A percentile compares a stretch with the other conserved stretches of the same genome.
These are phyloP conservation scores for Myotis planiceps DNA, from an alignment of 2,797 vertebrate species.

Conservation along the genomic window DNA sequence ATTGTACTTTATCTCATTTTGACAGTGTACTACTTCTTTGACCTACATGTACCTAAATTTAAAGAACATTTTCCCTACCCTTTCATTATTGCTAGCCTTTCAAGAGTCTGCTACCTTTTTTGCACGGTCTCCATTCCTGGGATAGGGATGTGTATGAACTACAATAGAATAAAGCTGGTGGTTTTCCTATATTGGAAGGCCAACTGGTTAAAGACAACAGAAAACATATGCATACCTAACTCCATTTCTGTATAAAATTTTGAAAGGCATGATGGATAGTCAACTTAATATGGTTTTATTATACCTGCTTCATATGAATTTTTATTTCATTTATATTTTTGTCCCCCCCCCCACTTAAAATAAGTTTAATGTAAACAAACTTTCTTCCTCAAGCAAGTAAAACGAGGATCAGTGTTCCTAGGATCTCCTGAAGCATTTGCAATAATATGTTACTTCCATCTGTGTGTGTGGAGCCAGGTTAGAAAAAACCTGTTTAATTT, in stretches of 20 bases:
- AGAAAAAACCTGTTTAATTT: neutral
- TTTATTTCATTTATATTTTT: conserved; percentile 23
- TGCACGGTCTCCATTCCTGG: neutral
- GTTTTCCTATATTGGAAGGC: neutral
- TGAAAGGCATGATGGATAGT: neutral
- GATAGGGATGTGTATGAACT: neutral
- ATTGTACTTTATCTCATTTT: conserved; percentile 65
- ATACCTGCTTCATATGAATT: neutral
- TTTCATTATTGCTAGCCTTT: conserved; percentile 61
- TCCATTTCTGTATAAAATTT: neutral
- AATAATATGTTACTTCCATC: neutral
- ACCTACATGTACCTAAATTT: conserved; percentile 56
- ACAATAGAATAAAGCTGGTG: conserved; percentile 10
- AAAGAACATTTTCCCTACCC: conserved; percentile 39
- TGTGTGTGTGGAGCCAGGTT: neutral
- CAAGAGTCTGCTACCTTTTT: conserved; percentile 35
- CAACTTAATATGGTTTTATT: neutral
- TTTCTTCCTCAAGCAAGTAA: neutral
- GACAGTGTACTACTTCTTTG: conserved; percentile 62
- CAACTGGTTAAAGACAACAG: neutral
- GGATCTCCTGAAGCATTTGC: neutral
- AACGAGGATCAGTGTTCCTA: neutral
- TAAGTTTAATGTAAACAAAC: conserved; percentile 9
- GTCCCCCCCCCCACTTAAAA: neutral
- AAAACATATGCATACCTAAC: neutral